These are phyloP conservation scores for Meteorus cinctellus DNA, from an alignment of 2,888 invertebrate species.

Conservation along the genomic window DNA sequence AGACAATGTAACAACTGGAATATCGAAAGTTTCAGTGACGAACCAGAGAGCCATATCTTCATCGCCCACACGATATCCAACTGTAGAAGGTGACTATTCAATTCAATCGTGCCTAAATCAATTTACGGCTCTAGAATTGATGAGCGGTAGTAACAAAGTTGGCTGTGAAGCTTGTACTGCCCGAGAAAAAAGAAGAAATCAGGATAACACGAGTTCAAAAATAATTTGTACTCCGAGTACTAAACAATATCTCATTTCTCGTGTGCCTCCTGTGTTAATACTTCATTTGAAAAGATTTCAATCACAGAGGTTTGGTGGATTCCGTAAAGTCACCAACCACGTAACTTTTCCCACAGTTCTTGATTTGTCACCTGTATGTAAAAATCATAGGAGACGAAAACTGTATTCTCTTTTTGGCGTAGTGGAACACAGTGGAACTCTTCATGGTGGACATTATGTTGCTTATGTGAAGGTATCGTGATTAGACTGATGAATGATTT, in stretches of 20 bases:
- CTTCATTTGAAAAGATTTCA: slow-evolving; percentile 97
- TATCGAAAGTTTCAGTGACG: slow-evolving; percentile 57
- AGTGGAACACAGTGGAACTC: slow-evolving; percentile 94
- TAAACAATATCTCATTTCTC: slow-evolving; percentile 89
- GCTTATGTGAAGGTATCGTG: slow-evolving; percentile 90
- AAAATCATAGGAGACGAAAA: slow-evolving; percentile 76
- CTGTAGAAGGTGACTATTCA: slow-evolving; percentile 86
- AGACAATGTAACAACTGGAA: slow-evolving; percentile 54
- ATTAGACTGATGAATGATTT: not conserved
- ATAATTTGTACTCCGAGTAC: slow-evolving; percentile 87
- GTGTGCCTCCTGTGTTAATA: slow-evolving; percentile 94
- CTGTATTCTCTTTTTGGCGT: slow-evolving; percentile 95
- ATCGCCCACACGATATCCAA: slow-evolving; percentile 78
- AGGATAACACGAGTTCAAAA: slow-evolving; percentile 76
- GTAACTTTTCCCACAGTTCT: slow-evolving; percentile 90
- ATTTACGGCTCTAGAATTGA: slow-evolving; percentile 92
- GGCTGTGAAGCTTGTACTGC: slow-evolving; percentile 93
- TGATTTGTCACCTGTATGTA: slow-evolving; percentile 94
- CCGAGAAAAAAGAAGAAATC: slow-evolving; percentile 76
- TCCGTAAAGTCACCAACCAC: slow-evolving; percentile 88
- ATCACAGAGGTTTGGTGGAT: slow-evolving; percentile 76
- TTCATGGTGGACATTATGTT: slow-evolving; percentile 93
- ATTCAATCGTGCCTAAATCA: slow-evolving; percentile 93
- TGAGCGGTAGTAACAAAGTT: slow-evolving; percentile 94
- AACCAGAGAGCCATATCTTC: slow-evolving; percentile 47